phyloP scores from a whole-genome alignment of 2,797 vertebrate genomes.

The Acridotheres tristis region DNA sequence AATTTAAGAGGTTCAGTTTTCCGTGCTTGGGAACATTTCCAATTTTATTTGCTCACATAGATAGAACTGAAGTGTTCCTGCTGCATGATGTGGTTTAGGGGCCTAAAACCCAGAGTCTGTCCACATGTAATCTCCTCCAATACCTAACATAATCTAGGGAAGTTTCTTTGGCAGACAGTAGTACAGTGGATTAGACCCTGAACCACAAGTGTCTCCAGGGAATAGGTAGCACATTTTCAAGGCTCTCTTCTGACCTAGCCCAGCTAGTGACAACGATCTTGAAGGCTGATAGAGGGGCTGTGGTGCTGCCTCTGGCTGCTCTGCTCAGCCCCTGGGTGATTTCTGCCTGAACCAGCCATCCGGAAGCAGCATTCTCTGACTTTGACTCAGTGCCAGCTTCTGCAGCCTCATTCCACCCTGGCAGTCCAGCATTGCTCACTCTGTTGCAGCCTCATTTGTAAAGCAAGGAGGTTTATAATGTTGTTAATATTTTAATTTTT shows the following conservation, averaged over 20 bases:
- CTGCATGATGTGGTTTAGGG: neutral
- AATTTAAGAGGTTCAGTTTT: neutral
- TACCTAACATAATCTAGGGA: constrained; percentile 6
- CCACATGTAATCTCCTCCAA: neutral
- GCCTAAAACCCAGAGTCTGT: neutral
- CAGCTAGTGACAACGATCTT: neutral
- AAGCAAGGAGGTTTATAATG: neutral
- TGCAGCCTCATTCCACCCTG: neutral
- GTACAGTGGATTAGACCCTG: constrained; percentile 31
- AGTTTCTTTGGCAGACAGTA: constrained; percentile 46
- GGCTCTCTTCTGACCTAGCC: neutral
- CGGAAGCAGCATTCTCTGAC: neutral
- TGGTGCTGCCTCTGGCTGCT: neutral
- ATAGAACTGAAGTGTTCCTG: neutral
- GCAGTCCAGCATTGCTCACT: neutral
- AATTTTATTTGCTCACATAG: neutral
- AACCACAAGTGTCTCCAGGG: constrained; percentile 25
- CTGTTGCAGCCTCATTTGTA: neutral
- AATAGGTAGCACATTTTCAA: constrained; percentile 41
- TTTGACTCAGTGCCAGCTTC: neutral
- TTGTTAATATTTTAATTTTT: neutral
- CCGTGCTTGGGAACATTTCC: neutral
- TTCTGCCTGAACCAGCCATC: neutral
- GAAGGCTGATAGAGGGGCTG: neutral
- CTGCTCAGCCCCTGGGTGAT: neutral